Evolutionary conservation across 2,797 vertebrate genomes (phyloP).

Genomic region (Hypotaenidia philippensis): DNA sequence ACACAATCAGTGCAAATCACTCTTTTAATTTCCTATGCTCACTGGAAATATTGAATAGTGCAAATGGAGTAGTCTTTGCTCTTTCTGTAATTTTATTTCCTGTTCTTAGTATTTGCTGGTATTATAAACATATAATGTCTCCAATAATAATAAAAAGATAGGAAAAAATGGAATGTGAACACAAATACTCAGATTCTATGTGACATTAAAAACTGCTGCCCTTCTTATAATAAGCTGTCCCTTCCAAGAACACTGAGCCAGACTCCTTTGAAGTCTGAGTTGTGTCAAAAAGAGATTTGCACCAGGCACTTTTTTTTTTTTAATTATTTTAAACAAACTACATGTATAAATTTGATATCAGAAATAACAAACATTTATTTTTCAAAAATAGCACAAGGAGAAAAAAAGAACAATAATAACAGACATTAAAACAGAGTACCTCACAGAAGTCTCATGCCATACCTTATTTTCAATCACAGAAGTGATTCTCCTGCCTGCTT

Average conservation of each 20-base stretch:
- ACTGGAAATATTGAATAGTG: neutral
- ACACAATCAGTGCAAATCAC: neutral
- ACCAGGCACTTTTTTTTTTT: neutral
- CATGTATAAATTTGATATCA: neutral
- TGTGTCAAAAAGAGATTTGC: neutral
- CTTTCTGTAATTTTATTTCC: neutral
- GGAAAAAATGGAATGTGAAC: neutral
- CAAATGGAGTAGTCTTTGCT: neutral
- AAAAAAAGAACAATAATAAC: accelerated
- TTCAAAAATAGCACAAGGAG: neutral
- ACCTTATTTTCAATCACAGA: slow-evolving; percentile 93
- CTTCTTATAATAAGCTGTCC: neutral
- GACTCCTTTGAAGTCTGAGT: neutral
- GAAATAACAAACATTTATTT: neutral
- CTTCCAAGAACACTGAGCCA: neutral
- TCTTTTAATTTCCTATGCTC: neutral
- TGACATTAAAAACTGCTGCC: neutral
- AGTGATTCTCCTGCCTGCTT: slow-evolving; percentile 85
- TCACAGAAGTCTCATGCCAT: neutral
- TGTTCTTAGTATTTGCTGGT: neutral
- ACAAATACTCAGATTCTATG: neutral
- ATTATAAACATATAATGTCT: neutral
- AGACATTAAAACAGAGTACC: neutral
- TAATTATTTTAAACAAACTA: neutral
- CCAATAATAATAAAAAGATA: neutral